These are phyloP conservation scores for Gouania willdenowi DNA, from an alignment of 2,797 vertebrate genomes.

Conservation along the genomic window DNA sequence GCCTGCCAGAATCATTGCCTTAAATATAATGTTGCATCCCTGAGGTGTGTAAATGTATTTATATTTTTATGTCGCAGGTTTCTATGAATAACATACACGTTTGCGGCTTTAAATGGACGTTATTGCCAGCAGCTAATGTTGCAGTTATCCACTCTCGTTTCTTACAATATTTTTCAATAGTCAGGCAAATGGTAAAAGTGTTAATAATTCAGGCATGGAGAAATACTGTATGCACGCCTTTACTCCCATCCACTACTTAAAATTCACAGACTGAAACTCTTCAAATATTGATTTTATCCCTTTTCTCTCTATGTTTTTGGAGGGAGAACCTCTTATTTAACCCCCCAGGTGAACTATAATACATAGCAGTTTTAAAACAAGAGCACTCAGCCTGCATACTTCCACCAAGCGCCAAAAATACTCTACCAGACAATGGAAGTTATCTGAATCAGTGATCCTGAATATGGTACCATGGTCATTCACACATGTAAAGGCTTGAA, in stretches of 20 bases:
- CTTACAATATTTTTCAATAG: constrained; percentile 14
- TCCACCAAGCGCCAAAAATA: too few relatives aligned
- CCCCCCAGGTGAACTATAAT: constrained; percentile 22
- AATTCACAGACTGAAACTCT: constrained; percentile 81
- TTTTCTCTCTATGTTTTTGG: constrained; percentile 40
- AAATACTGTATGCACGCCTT: constrained; percentile 68
- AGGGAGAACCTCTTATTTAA: constrained; percentile 31
- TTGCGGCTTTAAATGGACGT: not conserved
- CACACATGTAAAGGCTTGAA: too few relatives aligned
- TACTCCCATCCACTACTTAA: constrained; percentile 76
- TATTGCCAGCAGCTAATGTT: constrained; percentile 2
- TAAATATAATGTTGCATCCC: too few relatives aligned
- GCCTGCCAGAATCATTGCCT: too few relatives aligned
- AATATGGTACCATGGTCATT: too few relatives aligned
- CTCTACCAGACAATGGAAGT: constrained; percentile 41
- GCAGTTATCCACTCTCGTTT: constrained; percentile 15
- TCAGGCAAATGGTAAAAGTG: constrained; percentile 41
- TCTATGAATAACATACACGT: not conserved
- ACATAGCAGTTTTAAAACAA: constrained; percentile 19
- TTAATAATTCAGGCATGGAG: constrained; percentile 81
- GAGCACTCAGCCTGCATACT: constrained; percentile 36
- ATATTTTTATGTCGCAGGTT: too few relatives aligned
- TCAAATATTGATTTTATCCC: constrained; percentile 88
- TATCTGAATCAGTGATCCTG: too few relatives aligned
- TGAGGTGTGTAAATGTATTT: too few relatives aligned